phyloP scores from a whole-genome alignment of 2,113 vertebrate genomes.

The Podilymbus podiceps region DNA sequence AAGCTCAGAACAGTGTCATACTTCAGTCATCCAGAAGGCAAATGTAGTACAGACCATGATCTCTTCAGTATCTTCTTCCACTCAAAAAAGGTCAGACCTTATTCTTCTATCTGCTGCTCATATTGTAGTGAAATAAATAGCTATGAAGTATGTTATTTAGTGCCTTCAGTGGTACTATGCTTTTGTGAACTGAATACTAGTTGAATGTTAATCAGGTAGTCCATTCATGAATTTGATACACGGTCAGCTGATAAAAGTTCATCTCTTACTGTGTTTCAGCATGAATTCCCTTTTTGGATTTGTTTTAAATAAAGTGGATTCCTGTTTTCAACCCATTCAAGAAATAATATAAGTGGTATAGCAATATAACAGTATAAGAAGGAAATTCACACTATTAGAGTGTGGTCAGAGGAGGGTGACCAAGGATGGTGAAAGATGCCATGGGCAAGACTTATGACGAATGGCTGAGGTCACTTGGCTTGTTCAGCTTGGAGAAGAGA shows the following conservation, averaged over 20 bases:
- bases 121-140: not conserved
- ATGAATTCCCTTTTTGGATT: not conserved
- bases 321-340: not conserved
- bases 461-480: not conserved
- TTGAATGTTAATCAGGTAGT: not conserved
- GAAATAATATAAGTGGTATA: not conserved
- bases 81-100: not conserved
- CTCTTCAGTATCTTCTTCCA: not conserved
- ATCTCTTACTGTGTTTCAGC: not conserved
- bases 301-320: not conserved
- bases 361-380: not conserved
- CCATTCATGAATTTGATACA: not conserved
- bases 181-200: not conserved
- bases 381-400: not conserved
- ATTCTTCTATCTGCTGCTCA: not conserved
- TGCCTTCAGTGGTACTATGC: not conserved
- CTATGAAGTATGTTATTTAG: not conserved
- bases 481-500: not conserved
- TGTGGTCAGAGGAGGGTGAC: not conserved
- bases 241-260: not conserved
- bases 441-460: rapidly evolving
- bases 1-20: not conserved
- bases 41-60: not conserved
- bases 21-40: not conserved
- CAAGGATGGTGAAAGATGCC: not conserved